Evolutionary conservation across 1,140 invertebrate species (phyloP), one percentile per base, ranked within the genome.

Genomic region (Hermatobates lingyangjiaoensis): DNA sequence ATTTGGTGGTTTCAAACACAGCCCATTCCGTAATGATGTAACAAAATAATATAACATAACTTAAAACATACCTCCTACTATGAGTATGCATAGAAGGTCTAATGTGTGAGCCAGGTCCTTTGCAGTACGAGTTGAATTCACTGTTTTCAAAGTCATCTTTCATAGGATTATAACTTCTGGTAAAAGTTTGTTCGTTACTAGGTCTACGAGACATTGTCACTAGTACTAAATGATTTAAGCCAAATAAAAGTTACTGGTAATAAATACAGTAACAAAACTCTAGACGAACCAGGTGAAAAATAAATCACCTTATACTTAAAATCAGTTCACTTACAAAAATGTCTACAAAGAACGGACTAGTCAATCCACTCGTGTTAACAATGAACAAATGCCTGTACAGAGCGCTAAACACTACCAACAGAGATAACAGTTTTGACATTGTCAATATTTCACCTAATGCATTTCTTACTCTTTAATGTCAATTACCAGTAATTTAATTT

Each of bases 81-180:
- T 46, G 23, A 46, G 26, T 18, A 20, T 50, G 30, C 20, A 50
- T 1, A 15, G 14, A 24, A 23, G 24, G 18, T 20, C 24, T 30
- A 5, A 50, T 25, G n/a, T 23, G 10, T 1, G 48, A 38, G 20
- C 48, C 48, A 18, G 30, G 28, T 25, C 48, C 48, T 24, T 2
- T 21, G 3, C 24, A 15, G 26, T 50, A 50, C 2, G 48, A 50
- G 20, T 50, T 50, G 23, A 50, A 50, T n/a, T 38, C 34, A 18
- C 23, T 18, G 39, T 50, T 27, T 3, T 50, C 3, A 24, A 24
- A 50, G 25, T 38, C 48, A n/a, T 50, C 27, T 18, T n/a, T 40
- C 48, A 50, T 50, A 2, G 28, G 27, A 23, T 50, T 20, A 50
- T 25, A 46, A 24, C 26, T 24, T 24, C 7, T 1, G n/a, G n/a